These are phyloP conservation scores for Drosophila tropicalis DNA, from an alignment of 1,140 invertebrate species.

Conservation along the genomic window DNA sequence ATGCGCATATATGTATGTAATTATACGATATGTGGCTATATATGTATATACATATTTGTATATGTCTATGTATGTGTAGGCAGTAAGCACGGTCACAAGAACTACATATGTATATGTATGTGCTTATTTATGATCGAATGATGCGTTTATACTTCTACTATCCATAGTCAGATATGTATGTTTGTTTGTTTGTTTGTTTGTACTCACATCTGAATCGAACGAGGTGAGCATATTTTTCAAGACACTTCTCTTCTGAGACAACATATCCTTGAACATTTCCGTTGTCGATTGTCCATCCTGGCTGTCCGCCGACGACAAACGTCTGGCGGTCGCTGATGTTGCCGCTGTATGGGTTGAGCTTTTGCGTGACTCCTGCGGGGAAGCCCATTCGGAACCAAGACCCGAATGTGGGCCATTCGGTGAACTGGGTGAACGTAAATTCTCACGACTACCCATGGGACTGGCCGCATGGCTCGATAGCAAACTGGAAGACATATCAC, in stretches of 20 bases:
- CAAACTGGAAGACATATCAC: constrained; percentile 83
- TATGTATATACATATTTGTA: neutral
- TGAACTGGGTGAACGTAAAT: constrained; percentile 86
- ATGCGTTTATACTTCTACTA: neutral
- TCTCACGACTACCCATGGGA: constrained; percentile 91
- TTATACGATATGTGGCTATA: neutral
- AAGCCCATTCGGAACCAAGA: constrained; percentile 76
- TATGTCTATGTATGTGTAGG: constrained; percentile 45
- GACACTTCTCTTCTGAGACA: constrained; percentile 93
- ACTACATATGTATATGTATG: no score
- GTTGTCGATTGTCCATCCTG: constrained; percentile 89
- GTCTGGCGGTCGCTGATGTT: constrained; percentile 26
- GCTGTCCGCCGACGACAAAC: constrained; percentile 82
- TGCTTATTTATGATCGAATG: no score
- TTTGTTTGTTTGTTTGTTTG: no score
- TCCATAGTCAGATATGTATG: constrained; percentile 9
- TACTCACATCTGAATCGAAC: constrained; percentile 93
- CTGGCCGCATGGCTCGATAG: constrained; percentile 85
- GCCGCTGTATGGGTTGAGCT: constrained; percentile 74
- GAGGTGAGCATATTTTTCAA: constrained; percentile 94
- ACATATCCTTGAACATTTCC: constrained; percentile 94
- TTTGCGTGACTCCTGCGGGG: constrained; percentile 82
- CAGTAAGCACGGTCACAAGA: neutral
- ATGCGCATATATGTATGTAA: neutral
- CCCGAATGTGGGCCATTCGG: constrained; percentile 75